Percentiles rank a stretch among this genome's conserved stretches.
Conservation (phyloP, 2,113 vertebrate genomes). For the Stomatorhinus ivindoensis region DNA sequence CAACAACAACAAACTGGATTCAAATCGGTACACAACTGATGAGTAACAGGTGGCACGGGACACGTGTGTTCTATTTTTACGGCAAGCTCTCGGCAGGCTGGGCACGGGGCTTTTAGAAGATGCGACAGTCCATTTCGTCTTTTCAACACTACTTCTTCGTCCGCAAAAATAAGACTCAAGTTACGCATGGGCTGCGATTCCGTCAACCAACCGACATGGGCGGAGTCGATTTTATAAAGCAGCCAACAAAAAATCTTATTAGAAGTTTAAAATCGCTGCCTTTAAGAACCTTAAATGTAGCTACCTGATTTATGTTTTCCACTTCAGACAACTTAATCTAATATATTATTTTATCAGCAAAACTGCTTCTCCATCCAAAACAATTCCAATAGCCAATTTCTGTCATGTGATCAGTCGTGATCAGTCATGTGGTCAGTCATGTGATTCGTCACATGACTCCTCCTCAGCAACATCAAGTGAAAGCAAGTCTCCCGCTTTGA, state of each 20-base stretch:
- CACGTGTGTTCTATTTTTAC: neutral
- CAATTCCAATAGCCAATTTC: neutral
- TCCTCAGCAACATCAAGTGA: neutral
- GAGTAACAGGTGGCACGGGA: slow-evolving; percentile 4
- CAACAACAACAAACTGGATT: slow-evolving; percentile 7
- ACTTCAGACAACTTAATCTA: neutral
- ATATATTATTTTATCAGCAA: neutral
- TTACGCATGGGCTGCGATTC: neutral
- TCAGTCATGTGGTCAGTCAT: too few species aligned
- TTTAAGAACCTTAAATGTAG: neutral
- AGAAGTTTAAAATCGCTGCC: neutral
- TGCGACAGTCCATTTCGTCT: neutral
- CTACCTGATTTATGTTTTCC: neutral
- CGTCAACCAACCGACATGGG: neutral
- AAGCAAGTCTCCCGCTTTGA: neutral
- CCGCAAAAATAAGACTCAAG: neutral
- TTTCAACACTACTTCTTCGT: neutral
- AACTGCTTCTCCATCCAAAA: neutral
- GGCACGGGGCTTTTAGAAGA: neutral
- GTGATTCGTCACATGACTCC: neutral
- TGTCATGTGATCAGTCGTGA: neutral
- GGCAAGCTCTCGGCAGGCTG: neutral
- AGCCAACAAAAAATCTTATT: neutral
- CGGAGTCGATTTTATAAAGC: neutral
- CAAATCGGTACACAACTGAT: slow-evolving; percentile 13